Evolutionary conservation across 2,113 vertebrate genomes (phyloP).

Genomic region (Echinops telfairi): DNA sequence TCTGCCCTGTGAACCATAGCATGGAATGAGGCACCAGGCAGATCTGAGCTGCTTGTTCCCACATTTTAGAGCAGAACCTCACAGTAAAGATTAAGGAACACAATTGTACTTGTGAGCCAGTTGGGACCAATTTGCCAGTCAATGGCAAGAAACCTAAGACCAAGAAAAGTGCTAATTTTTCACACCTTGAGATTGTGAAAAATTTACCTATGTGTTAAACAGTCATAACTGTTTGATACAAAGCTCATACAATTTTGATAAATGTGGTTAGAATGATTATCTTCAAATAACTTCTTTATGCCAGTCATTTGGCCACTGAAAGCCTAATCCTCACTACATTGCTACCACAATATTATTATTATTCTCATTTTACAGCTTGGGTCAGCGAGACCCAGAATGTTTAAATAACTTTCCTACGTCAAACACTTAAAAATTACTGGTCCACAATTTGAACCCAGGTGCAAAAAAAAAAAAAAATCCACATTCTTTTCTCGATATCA

Average conservation of each 20-base stretch:
- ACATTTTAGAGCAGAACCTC: not conserved
- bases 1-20: not conserved
- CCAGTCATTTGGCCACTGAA: not conserved
- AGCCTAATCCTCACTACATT: conserved; percentile 6
- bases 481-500: not conserved
- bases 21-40: not conserved
- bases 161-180: not conserved
- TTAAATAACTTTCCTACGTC: not conserved
- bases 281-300: conserved; percentile 5
- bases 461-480: not conserved
- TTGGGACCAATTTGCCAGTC: not conserved
- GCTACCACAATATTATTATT: not conserved
- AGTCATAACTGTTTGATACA: not conserved
- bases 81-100: not conserved
- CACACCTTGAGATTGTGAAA: not conserved
- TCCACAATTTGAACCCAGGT: not conserved
- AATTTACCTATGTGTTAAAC: conserved; percentile 1
- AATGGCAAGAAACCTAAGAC: not conserved
- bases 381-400: not conserved
- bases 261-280: not conserved
- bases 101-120: not conserved
- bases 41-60: no score
- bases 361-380: not conserved
- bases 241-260: not conserved
- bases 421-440: not conserved